phyloP scores from a whole-genome alignment of 2,113 vertebrate species.

The Xiphophorus couchianus region DNA sequence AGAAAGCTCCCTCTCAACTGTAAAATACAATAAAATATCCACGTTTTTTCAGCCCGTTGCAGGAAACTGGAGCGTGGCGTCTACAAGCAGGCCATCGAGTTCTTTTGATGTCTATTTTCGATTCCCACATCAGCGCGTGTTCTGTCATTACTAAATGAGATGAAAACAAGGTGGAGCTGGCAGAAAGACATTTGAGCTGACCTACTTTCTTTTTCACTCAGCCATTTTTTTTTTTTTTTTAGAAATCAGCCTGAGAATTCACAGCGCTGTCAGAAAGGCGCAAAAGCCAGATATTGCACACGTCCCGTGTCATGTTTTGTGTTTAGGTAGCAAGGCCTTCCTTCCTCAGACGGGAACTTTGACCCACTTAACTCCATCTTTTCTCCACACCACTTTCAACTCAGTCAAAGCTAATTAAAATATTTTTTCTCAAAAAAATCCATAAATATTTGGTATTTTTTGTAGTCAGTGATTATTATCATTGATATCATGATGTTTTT shows the following conservation, averaged over 20 bases:
- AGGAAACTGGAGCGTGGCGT: no score
- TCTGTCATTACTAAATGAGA: neutral
- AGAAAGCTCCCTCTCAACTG: neutral
- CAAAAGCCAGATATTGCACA: neutral
- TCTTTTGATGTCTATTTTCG: slow-evolving; percentile 14
- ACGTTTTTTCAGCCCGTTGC: no score
- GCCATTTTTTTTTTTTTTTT: neutral
- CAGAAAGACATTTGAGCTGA: neutral
- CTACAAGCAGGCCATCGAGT: neutral
- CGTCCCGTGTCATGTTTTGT: neutral
- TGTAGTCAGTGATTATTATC: no score
- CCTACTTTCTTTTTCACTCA: slow-evolving; percentile 8
- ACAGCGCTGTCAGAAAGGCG: neutral
- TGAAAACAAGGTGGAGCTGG: neutral
- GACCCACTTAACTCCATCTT: no score
- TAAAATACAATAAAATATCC: neutral
- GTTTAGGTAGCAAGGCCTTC: neutral
- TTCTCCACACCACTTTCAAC: no score
- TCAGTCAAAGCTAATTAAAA: no score
- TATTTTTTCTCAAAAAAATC: no score
- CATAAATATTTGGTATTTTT: no score
- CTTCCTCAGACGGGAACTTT: no score
- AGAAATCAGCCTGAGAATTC: neutral
- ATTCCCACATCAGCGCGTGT: neutral
- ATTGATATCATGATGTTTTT: no score